A percentile compares a stretch with the other conserved stretches of the same genome.
These are phyloP conservation scores for Neomorphus geoffroyi DNA, from an alignment of 2,797 vertebrate genomes.

Conservation along the genomic window DNA sequence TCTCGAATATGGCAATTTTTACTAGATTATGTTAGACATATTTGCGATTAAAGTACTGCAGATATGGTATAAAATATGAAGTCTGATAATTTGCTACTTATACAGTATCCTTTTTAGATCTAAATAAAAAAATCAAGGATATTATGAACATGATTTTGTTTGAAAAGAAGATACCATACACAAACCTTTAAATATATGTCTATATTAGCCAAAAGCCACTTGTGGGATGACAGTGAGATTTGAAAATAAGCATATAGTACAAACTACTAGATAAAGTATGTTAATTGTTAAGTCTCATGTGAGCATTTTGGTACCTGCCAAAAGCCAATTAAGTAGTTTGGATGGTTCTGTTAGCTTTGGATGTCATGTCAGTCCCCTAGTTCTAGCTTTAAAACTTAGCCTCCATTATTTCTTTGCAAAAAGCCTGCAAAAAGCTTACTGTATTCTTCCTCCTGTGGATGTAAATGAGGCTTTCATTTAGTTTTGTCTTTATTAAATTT, in stretches of 20 bases:
- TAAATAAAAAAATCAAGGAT: neutral
- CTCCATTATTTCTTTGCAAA: neutral
- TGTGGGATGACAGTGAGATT: neutral
- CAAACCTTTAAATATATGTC: neutral
- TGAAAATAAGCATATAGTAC: neutral
- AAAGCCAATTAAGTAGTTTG: neutral
- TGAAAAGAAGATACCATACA: neutral
- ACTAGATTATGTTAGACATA: neutral
- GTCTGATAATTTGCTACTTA: neutral
- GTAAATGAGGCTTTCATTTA: neutral
- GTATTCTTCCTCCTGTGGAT: neutral
- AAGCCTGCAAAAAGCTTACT: accelerated
- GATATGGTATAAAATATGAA: neutral
- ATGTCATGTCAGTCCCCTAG: neutral
- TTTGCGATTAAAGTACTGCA: neutral
- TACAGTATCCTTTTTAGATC: neutral
- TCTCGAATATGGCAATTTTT: neutral
- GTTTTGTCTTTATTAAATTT: neutral
- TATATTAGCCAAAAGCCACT: neutral
- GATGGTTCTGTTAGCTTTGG: neutral
- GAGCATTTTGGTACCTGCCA: neutral
- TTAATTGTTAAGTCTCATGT: neutral
- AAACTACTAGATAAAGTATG: neutral
- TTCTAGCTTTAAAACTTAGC: neutral
- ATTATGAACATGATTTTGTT: neutral